phyloP scores from a whole-genome alignment of 1,140 invertebrate genomes.

The Tetragonula clypearis region DNA sequence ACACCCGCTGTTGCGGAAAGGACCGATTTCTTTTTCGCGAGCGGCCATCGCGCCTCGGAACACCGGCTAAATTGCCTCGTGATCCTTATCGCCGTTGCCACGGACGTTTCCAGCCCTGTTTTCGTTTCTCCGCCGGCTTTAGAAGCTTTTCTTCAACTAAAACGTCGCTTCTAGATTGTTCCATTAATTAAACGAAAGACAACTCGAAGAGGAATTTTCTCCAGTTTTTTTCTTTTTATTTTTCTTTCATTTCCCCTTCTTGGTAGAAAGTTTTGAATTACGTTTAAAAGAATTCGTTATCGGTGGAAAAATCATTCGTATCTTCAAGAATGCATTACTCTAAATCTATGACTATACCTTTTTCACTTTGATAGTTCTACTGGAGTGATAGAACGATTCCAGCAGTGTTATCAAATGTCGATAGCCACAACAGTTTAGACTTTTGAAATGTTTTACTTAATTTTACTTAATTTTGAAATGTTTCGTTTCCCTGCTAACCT shows the following conservation, averaged over 20 bases:
- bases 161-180: background rate
- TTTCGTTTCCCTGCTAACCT: too few relatives aligned
- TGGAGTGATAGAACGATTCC: too few relatives aligned
- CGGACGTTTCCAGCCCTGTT: background rate
- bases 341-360: too few relatives aligned
- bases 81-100: background rate
- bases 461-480: too few relatives aligned
- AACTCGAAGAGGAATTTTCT: background rate
- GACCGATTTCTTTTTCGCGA: conserved; percentile 26
- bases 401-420: too few relatives aligned
- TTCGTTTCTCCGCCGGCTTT: background rate
- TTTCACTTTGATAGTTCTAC: too few relatives aligned
- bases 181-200: background rate
- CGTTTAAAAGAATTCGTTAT: too few relatives aligned
- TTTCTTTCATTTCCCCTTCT: background rate
- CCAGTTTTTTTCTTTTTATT: too few relatives aligned
- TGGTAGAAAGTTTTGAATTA: background rate
- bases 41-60: conserved; percentile 14
- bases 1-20: conserved; percentile 15
- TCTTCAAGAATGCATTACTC: too few relatives aligned
- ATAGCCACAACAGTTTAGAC: too few relatives aligned
- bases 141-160: background rate
- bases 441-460: too few relatives aligned
- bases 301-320: too few relatives aligned
- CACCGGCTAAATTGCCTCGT: conserved; percentile 13